These are phyloP conservation scores for Bryconaethiops microstoma DNA, from an alignment of 2,797 vertebrate species.

Conservation along the genomic window DNA sequence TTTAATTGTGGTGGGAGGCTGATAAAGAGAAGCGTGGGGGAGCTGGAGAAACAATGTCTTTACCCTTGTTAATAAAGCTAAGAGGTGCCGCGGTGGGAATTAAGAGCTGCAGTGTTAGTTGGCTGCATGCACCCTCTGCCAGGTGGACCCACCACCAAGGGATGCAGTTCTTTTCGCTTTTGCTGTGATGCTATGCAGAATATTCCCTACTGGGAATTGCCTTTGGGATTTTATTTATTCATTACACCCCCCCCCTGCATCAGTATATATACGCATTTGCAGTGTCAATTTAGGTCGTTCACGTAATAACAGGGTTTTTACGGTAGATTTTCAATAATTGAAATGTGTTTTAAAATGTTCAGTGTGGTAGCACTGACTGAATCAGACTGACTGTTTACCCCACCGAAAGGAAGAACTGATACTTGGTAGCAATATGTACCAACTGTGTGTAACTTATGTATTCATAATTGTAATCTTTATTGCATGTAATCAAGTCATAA, in stretches of 20 bases:
- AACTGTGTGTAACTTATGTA: neutral
- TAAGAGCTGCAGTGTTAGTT: constrained; percentile 43
- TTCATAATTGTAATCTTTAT: neutral
- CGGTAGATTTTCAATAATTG: constrained; percentile 5
- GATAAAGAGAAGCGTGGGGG: constrained; percentile 53
- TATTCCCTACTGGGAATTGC: constrained; percentile 9
- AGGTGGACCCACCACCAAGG: constrained; percentile 39
- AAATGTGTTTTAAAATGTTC: constrained; percentile 1
- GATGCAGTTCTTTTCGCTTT: neutral
- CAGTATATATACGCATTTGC: neutral
- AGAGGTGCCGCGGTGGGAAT: constrained; percentile 44
- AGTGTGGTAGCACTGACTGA: neutral
- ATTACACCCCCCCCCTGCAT: constrained; percentile 9
- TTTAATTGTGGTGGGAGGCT: constrained; percentile 58
- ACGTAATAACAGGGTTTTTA: neutral
- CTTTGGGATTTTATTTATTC: constrained; percentile 19
- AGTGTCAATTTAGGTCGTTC: neutral
- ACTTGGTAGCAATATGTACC: neutral
- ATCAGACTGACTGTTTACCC: neutral
- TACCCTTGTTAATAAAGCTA: constrained; percentile 57
- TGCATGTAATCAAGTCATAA: neutral
- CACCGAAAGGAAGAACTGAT: neutral
- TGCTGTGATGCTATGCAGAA: neutral
- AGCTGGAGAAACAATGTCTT: constrained; percentile 58
- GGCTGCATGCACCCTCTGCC: constrained; percentile 19